Conservation (phyloP, 2,888 invertebrate genomes). For the Melanostoma scalare region DNA sequence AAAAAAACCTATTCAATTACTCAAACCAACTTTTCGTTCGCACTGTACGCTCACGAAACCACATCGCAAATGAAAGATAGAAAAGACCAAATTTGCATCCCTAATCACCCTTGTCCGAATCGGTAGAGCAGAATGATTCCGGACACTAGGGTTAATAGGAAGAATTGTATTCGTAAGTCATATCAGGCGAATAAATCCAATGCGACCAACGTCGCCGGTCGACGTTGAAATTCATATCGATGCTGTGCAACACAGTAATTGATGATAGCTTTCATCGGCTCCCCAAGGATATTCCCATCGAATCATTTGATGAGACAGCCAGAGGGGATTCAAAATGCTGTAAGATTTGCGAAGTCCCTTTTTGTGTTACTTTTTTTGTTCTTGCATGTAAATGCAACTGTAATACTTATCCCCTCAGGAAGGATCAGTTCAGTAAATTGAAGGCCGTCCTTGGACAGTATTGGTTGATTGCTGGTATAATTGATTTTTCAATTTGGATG, state of each 20-base stretch:
- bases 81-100: conserved; percentile 50
- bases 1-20: no score
- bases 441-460: conserved; percentile 17
- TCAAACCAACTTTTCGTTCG: not conserved
- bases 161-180: conserved; percentile 52
- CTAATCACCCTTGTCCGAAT: conserved; percentile 48
- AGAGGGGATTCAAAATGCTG: conserved; percentile 32
- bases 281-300: conserved; percentile 54
- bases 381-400: not conserved
- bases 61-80: not conserved
- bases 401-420: not conserved
- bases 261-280: conserved; percentile 64
- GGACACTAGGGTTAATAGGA: conserved; percentile 46
- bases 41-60: conserved; percentile 17
- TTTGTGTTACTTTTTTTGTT: conserved; percentile 6
- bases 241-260: conserved; percentile 58
- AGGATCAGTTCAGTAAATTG: conserved; percentile 36
- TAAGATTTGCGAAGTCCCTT: conserved; percentile 20
- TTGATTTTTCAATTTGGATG: conserved; percentile 24
- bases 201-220: conserved; percentile 20
- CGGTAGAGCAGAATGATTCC: conserved; percentile 17
- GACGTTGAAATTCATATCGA: conserved; percentile 19
- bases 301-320: conserved; percentile 61
- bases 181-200: conserved; percentile 39
- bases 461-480: conserved; percentile 19